Conservation (phyloP, 37 sponge, comb jelly and placozoan genomes). For the Aphrocallistes beatrix region DNA sequence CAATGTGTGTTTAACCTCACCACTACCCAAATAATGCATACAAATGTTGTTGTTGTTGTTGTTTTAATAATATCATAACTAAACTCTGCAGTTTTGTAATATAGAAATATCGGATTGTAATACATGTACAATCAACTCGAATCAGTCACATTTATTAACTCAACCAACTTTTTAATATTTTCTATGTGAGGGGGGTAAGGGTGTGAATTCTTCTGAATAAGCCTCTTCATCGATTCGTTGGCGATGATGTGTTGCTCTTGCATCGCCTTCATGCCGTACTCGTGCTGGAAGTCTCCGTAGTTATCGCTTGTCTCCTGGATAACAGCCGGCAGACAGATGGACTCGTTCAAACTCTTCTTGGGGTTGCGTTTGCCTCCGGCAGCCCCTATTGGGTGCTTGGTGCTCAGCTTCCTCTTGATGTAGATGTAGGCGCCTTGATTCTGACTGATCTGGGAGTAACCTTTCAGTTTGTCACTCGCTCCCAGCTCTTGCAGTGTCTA, state of each 20-base stretch:
- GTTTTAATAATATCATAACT: no score
- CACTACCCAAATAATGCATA: no score
- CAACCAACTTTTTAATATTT: background rate
- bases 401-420: background rate
- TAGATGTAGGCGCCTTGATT: slow-evolving; percentile 9
- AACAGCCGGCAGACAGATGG: background rate
- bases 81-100: no score
- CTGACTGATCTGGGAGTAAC: background rate
- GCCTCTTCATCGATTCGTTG: background rate
- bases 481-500: background rate
- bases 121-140: no score
- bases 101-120: no score
- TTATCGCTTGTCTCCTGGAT: background rate
- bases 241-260: background rate
- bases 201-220: slow-evolving; percentile 7
- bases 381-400: background rate
- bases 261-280: background rate
- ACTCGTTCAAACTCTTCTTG: background rate
- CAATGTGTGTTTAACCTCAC: no score
- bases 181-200: background rate
- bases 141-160: background rate
- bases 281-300: background rate
- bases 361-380: no score
- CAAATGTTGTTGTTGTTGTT: no score
- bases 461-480: background rate